Percentiles rank a stretch among this genome's conserved stretches.
phyloP scores from a whole-genome alignment of 2,888 invertebrate species.

The Trachelus troglodyta region DNA sequence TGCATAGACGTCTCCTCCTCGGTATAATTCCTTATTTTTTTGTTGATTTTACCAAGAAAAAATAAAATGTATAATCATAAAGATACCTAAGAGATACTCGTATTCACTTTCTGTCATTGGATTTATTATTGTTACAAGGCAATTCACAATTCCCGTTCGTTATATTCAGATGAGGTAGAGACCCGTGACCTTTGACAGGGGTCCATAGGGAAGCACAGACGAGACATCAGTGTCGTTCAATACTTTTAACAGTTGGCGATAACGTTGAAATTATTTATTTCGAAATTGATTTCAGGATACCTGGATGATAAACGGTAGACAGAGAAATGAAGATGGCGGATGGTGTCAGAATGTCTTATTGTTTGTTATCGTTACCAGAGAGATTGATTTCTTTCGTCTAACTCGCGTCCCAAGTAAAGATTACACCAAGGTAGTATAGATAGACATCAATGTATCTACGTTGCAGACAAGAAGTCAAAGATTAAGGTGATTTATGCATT shows the following conservation, averaged over 20 bases:
- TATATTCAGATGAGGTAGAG: background rate
- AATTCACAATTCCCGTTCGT: background rate
- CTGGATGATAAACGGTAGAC: background rate
- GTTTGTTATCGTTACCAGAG: background rate
- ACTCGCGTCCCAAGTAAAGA: background rate
- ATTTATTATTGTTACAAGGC: background rate
- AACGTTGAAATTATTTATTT: background rate
- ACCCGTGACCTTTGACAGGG: background rate
- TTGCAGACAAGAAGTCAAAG: background rate
- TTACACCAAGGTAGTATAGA: background rate
- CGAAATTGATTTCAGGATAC: background rate
- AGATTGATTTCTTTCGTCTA: background rate
- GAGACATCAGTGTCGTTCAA: background rate
- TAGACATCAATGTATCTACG: background rate
- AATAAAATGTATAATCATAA: background rate
- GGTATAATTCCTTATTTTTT: background rate
- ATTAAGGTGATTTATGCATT: background rate
- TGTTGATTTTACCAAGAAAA: background rate
- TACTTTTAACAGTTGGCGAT: background rate
- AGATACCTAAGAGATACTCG: background rate
- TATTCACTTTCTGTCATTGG: background rate
- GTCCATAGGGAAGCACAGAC: background rate
- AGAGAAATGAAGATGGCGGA: background rate
- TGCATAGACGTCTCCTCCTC: background rate
- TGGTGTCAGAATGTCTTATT: background rate